phyloP scores from a whole-genome alignment of 2,797 vertebrate genomes.

The Threskiornis aethiopicus region DNA sequence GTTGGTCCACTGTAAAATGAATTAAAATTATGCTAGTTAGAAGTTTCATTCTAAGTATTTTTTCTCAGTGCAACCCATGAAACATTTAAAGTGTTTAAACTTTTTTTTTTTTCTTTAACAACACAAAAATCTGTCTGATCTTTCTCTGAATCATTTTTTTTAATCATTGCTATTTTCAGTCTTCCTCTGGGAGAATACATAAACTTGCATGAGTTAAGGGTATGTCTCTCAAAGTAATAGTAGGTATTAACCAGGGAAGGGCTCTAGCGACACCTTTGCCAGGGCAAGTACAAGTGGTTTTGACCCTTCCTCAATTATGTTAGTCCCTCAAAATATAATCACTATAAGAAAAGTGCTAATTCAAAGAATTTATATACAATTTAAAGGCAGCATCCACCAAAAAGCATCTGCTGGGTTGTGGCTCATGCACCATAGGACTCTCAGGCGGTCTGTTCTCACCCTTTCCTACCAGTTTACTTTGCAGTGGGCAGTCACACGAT shows the following conservation, averaged over 20 bases:
- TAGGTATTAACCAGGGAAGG: not conserved
- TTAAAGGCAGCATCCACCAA: not conserved
- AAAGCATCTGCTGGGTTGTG: not conserved
- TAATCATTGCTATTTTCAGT: not conserved
- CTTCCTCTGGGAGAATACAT: not conserved
- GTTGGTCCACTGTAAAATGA: constrained; percentile 37
- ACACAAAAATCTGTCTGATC: not conserved
- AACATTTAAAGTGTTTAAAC: not conserved
- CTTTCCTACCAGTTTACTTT: not conserved
- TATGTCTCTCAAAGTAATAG: not conserved
- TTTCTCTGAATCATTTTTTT: not conserved
- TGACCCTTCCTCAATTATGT: not conserved
- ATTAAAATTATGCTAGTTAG: constrained; percentile 20
- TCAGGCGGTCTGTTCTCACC: not conserved
- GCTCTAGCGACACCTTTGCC: not conserved
- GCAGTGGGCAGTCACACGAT: not conserved
- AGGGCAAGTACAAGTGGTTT: not conserved
- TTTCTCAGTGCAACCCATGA: not conserved
- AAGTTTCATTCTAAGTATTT: not conserved
- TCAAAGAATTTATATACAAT: not conserved
- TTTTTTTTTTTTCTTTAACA: not conserved
- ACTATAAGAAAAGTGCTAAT: not conserved
- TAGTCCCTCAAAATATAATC: not conserved
- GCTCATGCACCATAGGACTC: accelerated
- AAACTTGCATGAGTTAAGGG: not conserved